A percentile compares a stretch with the other conserved stretches of the same genome.
phyloP scores from a whole-genome alignment of 2,797 vertebrate species.

The Chiloscyllium punctatum region DNA sequence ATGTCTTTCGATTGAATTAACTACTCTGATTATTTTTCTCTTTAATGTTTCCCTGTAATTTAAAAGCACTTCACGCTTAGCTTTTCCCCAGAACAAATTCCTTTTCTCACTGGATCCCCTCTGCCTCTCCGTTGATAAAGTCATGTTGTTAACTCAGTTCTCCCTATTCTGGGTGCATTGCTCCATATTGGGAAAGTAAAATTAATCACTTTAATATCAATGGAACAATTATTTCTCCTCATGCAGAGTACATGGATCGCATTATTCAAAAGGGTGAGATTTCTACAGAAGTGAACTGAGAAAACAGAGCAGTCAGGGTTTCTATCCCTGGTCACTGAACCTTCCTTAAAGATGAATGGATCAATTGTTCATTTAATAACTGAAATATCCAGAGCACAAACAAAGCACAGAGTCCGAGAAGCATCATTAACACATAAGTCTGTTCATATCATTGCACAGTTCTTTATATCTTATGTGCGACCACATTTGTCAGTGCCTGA shows the following conservation, averaged over 20 bases:
- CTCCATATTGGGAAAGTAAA: background rate
- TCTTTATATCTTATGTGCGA: background rate
- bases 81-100: background rate
- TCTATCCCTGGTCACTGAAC: background rate
- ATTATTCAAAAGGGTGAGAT: background rate
- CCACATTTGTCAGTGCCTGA: background rate
- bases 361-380: background rate
- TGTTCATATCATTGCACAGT: background rate
- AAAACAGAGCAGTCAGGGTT: background rate
- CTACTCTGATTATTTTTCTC: background rate
- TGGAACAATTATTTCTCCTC: background rate
- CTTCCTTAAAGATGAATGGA: constrained; percentile 21
- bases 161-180: background rate
- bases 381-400: background rate
- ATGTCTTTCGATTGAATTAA: background rate
- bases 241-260: background rate
- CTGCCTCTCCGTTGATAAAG: background rate
- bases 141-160: background rate
- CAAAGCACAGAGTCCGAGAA: background rate
- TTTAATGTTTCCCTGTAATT: background rate
- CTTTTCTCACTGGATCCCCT: background rate
- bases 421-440: background rate
- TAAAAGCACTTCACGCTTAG: background rate
- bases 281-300: background rate
- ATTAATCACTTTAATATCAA: background rate